These are phyloP conservation scores for Phaedon cochleariae DNA, from an alignment of 2,888 invertebrate genomes.

Conservation along the genomic window DNA sequence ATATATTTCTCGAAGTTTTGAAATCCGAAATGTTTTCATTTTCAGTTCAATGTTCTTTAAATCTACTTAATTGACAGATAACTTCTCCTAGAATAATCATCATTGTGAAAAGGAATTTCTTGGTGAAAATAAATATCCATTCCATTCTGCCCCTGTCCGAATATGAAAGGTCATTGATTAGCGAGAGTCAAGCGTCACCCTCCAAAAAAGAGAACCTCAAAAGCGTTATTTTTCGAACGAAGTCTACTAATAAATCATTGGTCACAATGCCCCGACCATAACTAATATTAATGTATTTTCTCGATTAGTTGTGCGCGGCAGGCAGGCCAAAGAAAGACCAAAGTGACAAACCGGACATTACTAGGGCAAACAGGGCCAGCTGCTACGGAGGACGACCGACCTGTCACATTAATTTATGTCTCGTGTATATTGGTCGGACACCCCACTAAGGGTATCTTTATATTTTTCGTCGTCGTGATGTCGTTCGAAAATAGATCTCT, in stretches of 20 bases:
- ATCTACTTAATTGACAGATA: too few species aligned
- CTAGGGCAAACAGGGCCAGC: conserved; percentile 36
- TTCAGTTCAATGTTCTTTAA: too few species aligned
- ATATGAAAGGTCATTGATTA: not conserved
- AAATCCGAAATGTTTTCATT: too few species aligned
- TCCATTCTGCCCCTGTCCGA: not conserved
- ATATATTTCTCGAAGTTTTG: too few species aligned
- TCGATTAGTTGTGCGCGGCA: conserved; percentile 57
- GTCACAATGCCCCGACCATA: conserved; percentile 58
- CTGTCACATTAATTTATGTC: conserved; percentile 52
- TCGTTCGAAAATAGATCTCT: conserved; percentile 53
- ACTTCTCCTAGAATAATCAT: too few species aligned
- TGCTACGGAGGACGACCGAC: conserved; percentile 46
- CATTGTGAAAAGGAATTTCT: too few species aligned
- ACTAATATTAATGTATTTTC: conserved; percentile 61
- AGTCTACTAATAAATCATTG: conserved; percentile 55
- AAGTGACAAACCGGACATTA: conserved; percentile 22
- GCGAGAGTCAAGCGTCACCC: too few species aligned
- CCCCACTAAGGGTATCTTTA: conserved; percentile 44
- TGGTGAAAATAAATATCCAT: too few species aligned
- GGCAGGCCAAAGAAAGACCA: conserved; percentile 48
- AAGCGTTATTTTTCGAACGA: not conserved
- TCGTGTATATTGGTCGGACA: conserved; percentile 35
- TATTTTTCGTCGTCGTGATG: conserved; percentile 52
- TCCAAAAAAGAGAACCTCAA: not conserved